Evolutionary conservation across 1,140 invertebrate genomes (phyloP), one percentile per base, ranked within the genome.

Genomic region (Papilio machaon): DNA sequence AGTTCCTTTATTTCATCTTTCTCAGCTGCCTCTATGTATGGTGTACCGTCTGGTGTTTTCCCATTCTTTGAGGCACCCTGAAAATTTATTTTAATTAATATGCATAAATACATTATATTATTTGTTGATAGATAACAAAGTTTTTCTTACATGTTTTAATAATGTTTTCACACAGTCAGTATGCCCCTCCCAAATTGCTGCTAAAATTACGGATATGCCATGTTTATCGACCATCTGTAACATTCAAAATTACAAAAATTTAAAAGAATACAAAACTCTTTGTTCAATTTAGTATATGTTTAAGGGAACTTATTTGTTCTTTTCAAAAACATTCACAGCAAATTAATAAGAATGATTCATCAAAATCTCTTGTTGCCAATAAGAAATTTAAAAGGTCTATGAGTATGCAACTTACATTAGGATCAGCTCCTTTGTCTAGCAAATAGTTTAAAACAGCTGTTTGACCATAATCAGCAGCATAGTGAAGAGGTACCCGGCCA

Each of bases 151-250:
- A 94, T 97, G 97, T 95, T 98, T 96, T 82, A 99, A 88, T 82
- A 99, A 95, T 78, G 98, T 95, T 94, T 98, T 97, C 30, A 99
- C 98, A 95, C 98, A 99, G 79, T 97, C 96, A 76, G 97, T 98
- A 90, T 99, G 98, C 74, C 98, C 98, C 95, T 99, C 98, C 98
- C 98, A 99, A 88, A 99, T 98, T 82, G 98, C 98, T 83, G 98
- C 98, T 84, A 99, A 92, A 58, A 99, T 95, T 30, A 98, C 97
- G 80, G 97, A 98, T 83, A 99, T 99, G 9, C 98, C 98, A 96
- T 99, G 98, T 95, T 99, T 99, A 92, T 99, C 98, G 91, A 96
- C 96, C 78, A 97, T 96, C 97, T 98, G 88, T 76, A 90, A 91
- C 15, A 64, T 73, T 38, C 13, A n/a, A 46, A 46, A 46, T 43